phyloP scores from a whole-genome alignment of 2,888 invertebrate species.

The Drosophila lutescens region DNA sequence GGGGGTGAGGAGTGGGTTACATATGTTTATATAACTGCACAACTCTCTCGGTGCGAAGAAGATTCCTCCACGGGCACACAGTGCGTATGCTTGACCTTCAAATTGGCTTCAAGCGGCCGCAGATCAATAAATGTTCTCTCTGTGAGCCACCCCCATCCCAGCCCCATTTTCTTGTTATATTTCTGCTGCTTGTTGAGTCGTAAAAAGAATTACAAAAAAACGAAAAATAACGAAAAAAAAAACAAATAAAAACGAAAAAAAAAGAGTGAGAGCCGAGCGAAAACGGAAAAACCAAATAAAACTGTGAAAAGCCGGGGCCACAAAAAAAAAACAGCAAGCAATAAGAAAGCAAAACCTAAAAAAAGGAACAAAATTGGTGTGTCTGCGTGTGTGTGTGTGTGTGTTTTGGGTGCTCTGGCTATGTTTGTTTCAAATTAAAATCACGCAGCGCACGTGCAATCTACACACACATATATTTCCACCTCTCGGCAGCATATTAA shows the following conservation, averaged over 20 bases:
- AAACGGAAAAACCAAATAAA: conserved; percentile 71
- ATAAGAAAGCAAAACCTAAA: conserved; percentile 14
- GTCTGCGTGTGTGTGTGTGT: background rate
- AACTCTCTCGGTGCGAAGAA: conserved; percentile 23
- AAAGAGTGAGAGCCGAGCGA: conserved; percentile 45
- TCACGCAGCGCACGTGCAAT: conserved; percentile 73
- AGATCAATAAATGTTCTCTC: conserved; percentile 62
- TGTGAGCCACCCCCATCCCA: background rate
- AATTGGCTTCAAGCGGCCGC: conserved; percentile 66
- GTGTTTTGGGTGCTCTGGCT: conserved; percentile 22
- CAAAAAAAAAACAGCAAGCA: conserved; percentile 24
- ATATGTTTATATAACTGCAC: conserved; percentile 66
- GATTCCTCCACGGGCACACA: conserved; percentile 7
- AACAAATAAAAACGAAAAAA: conserved; percentile 22
- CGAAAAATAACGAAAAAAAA: conserved; percentile 23
- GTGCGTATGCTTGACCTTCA: conserved; percentile 75
- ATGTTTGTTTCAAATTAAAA: conserved; percentile 77
- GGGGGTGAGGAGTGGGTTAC: background rate
- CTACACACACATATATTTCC: conserved; percentile 44
- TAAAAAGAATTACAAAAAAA: conserved; percentile 75
- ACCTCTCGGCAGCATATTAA: conserved; percentile 69
- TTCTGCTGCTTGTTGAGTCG: conserved; percentile 74
- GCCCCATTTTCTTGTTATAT: conserved; percentile 36
- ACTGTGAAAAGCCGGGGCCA: conserved; percentile 56
- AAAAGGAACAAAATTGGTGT: conserved; percentile 12